Conservation (phyloP, 1,140 invertebrate genomes). For the Helicoverpa zea region DNA sequence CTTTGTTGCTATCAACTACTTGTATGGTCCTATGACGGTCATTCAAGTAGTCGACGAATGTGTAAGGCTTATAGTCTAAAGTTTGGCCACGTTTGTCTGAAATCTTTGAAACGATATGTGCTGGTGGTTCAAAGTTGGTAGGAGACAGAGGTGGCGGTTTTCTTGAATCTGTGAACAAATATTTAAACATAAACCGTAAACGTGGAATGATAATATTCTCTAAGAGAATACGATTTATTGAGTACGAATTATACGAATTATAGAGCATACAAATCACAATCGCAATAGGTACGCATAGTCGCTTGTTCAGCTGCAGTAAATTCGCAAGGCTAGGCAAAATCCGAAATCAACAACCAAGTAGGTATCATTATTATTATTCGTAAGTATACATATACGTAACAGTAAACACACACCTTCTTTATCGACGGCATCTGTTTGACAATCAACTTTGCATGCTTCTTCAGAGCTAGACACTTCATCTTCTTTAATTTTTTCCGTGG, state of each 20-base stretch:
- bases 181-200: no score
- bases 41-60: slow-evolving; percentile 34
- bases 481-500: slow-evolving; percentile 86
- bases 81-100: slow-evolving; percentile 33
- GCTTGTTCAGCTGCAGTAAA: no score
- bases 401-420: slow-evolving; percentile 59
- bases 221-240: no score
- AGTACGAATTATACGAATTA: no score
- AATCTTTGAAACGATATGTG: slow-evolving; percentile 47
- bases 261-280: no score
- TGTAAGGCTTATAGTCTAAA: slow-evolving; percentile 14
- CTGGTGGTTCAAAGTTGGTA: slow-evolving; percentile 51
- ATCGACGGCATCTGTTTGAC: slow-evolving; percentile 45
- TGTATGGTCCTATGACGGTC: slow-evolving; percentile 69
- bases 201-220: no score
- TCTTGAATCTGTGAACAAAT: slow-evolving; percentile 52
- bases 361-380: background rate
- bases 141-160: slow-evolving; percentile 23
- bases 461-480: slow-evolving; percentile 92
- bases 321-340: background rate
- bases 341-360: background rate
- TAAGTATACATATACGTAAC: background rate
- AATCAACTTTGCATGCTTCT: slow-evolving; percentile 82
- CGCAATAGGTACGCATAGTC: no score
- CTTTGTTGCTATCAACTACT: slow-evolving; percentile 49